Evolutionary conservation across 2,888 invertebrate species (phyloP), one percentile per base, ranked within the genome.

Genomic region (Hirtodrosophila trivittata): DNA sequence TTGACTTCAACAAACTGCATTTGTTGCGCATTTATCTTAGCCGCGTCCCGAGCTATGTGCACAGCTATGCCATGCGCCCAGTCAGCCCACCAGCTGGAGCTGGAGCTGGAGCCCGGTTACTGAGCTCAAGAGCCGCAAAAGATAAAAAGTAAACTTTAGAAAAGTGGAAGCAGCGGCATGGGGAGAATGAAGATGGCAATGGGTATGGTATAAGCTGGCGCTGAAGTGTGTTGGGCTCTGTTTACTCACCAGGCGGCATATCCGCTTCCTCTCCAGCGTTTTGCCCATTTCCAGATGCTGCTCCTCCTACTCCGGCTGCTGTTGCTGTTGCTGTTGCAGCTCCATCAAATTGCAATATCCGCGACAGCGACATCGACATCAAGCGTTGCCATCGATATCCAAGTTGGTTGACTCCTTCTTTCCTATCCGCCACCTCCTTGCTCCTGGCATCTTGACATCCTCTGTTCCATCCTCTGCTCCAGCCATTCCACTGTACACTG

Each of bases 321-420:
- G 35, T 45, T 14, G 60, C 49, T 33, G 21, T 54, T 28, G 25
- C 46, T 39, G 35, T 45, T 14, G 60, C 75, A 65, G 63, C 66
- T 71, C 80, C 76, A 80, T 80, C 80, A 82, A 80, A 80, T 80
- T 80, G 80, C 83, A 82, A 82, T 78, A 80, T 80, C 80, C 83
- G 80, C 80, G 74, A 69, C 71, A 67, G 59, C 73, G 58, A 64
- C 71, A 52, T 64, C 60, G 46, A 45, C 56, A 38, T 28, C 28
- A 28, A 69, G 55, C 59, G 63, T 43, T 55, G 66, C 55, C 67
- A 69, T 78, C 72, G 67, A 72, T 72, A 64, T 63, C 42, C 50
- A 28, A 45, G 58, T 14, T 50, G 30, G 45, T 60, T 58, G 55
- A 57, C 51, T 51, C 45, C 16, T 9, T n/a, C 26, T 28, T 1